phyloP scores from a whole-genome alignment of 2,113 vertebrate genomes.

The Neolamprologus sp. region DNA sequence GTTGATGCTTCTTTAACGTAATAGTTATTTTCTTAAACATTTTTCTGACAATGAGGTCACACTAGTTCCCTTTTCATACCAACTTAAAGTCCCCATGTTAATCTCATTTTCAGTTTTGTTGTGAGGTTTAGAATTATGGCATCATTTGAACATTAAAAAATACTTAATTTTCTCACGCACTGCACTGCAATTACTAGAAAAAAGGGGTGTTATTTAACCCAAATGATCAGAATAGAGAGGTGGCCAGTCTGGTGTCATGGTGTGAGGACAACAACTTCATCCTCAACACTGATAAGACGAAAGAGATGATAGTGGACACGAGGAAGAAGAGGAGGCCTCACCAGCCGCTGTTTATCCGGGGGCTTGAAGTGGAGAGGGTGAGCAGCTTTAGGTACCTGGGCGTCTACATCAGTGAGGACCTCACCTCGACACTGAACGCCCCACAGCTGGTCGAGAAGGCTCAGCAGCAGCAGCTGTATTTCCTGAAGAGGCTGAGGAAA shows the following conservation, averaged over 20 bases:
- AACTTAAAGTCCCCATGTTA: neutral
- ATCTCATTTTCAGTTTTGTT: neutral
- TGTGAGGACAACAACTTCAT: accelerated
- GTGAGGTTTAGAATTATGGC: neutral
- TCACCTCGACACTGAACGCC: too few species aligned
- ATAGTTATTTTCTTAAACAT: accelerated
- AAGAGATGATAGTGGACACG: too few species aligned
- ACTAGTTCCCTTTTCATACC: neutral
- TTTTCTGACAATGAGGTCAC: neutral
- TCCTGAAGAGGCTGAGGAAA: too few species aligned
- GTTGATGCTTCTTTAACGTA: neutral
- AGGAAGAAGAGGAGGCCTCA: too few species aligned
- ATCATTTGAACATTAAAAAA: neutral
- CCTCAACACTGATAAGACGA: too few species aligned
- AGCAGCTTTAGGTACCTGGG: too few species aligned
- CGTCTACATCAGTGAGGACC: too few species aligned
- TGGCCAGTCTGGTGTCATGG: neutral
- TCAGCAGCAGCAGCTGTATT: too few species aligned
- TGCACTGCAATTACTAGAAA: neutral
- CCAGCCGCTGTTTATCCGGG: accelerated
- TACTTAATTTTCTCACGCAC: accelerated
- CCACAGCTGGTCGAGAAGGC: too few species aligned
- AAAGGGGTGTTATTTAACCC: neutral
- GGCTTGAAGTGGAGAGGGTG: too few species aligned
- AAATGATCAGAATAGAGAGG: neutral